phyloP scores from a whole-genome alignment of 2,888 invertebrate species.

The Argyresthia goedartella region DNA sequence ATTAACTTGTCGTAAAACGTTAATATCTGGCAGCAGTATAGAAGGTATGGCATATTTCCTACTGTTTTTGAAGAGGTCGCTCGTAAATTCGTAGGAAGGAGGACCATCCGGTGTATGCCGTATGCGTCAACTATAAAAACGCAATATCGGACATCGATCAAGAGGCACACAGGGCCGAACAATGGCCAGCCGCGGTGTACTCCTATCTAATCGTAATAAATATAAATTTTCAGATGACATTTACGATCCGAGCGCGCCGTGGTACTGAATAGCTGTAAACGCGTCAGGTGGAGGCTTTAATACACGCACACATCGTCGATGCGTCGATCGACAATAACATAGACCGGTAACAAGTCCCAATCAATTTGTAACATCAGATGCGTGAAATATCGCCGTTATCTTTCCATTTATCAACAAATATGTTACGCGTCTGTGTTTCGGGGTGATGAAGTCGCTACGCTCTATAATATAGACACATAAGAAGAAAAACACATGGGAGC shows the following conservation, averaged over 20 bases:
- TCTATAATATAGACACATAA: not conserved
- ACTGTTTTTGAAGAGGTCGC: constrained; percentile 32
- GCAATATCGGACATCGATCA: constrained; percentile 64
- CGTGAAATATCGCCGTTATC: constrained; percentile 41
- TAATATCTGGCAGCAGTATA: constrained; percentile 34
- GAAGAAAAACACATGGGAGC: too few relatives aligned
- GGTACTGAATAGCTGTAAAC: constrained; percentile 58
- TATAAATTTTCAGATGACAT: constrained; percentile 71
- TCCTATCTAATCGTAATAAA: constrained; percentile 69
- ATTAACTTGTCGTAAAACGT: constrained; percentile 49
- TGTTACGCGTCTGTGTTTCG: constrained; percentile 17
- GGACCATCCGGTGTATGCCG: constrained; percentile 18
- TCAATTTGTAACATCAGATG: constrained; percentile 48
- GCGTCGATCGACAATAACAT: constrained; percentile 38
- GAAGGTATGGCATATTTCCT: constrained; percentile 28
- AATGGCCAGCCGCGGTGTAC: constrained; percentile 55
- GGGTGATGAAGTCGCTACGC: constrained; percentile 10
- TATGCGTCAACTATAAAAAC: constrained; percentile 48
- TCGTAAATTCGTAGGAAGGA: constrained; percentile 32
- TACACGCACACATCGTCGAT: constrained; percentile 42
- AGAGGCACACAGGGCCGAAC: constrained; percentile 45
- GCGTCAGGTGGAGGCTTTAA: constrained; percentile 49
- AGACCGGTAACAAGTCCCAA: constrained; percentile 28
- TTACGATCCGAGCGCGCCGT: constrained; percentile 62
- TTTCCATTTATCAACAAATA: constrained; percentile 44